phyloP scores from a whole-genome alignment of 2,113 vertebrate genomes.

The Oreotrochilus melanogaster region DNA sequence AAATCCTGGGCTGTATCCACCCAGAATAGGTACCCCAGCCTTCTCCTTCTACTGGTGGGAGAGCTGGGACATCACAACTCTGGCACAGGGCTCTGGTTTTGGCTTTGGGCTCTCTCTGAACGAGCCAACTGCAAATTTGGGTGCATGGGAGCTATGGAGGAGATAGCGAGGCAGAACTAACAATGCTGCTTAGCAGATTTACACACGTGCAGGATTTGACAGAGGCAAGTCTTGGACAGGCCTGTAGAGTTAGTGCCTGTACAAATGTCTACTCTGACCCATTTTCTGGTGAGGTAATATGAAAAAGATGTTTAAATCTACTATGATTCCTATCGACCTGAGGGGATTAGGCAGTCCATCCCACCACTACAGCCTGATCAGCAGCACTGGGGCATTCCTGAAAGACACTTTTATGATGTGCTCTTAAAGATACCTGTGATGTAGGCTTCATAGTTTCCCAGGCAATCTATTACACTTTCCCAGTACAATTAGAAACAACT shows the following conservation, averaged over 20 bases:
- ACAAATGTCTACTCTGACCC: neutral
- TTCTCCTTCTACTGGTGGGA: neutral
- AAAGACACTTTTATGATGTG: neutral
- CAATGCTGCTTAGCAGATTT: neutral
- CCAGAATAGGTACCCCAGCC: neutral
- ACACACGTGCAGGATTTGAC: neutral
- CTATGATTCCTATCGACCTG: neutral
- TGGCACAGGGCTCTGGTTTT: neutral
- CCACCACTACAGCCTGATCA: neutral
- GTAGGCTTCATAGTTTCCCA: neutral
- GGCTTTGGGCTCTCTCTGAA: neutral
- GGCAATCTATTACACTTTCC: neutral
- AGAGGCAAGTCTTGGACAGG: neutral
- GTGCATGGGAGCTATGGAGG: neutral
- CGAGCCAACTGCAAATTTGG: rapidly evolving
- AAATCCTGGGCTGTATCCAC: neutral
- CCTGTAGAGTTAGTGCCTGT: neutral
- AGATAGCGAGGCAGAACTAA: neutral
- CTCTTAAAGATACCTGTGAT: neutral
- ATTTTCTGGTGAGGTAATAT: neutral
- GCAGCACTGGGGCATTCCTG: neutral
- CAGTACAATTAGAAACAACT: neutral
- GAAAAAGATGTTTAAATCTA: neutral
- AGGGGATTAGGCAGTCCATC: neutral
- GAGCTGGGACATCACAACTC: neutral